Conservation (phyloP, 2,888 invertebrate genomes). For the Trichopoda pennipes region DNA sequence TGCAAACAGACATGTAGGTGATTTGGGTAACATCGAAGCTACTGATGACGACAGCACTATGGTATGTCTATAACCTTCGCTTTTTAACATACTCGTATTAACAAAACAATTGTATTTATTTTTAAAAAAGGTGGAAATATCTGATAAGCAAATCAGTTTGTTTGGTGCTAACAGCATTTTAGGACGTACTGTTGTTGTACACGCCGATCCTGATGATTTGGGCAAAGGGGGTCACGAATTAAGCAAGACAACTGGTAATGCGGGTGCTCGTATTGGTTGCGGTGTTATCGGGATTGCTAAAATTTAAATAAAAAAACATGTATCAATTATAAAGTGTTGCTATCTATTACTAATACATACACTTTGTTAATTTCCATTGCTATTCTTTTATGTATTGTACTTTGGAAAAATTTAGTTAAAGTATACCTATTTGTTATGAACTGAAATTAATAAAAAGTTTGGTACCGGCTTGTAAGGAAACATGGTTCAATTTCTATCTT, state of each 20-base stretch:
- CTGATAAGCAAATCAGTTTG: constrained; percentile 85
- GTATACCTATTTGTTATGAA: not conserved
- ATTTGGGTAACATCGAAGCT: constrained; percentile 92
- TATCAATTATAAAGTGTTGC: constrained; percentile 19
- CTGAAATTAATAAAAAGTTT: not conserved
- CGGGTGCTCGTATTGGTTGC: constrained; percentile 85
- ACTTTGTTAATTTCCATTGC: no score
- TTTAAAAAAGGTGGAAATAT: constrained; percentile 82
- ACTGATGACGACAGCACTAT: constrained; percentile 85
- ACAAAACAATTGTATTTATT: not conserved
- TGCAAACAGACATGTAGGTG: constrained; percentile 90
- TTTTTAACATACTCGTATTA: not conserved
- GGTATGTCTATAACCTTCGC: constrained; percentile 72
- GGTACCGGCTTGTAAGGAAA: no score
- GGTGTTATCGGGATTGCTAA: constrained; percentile 81
- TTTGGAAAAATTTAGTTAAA: not conserved
- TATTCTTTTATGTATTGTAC: not conserved
- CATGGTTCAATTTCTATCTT: no score
- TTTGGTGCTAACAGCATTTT: constrained; percentile 88
- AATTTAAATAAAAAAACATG: constrained; percentile 71
- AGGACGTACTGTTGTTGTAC: constrained; percentile 93
- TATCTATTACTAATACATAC: not conserved
- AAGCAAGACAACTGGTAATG: constrained; percentile 96
- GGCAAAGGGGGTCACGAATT: constrained; percentile 96
- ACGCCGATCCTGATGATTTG: constrained; percentile 95